Percentiles rank a stretch among this genome's conserved stretches.
Conservation (phyloP, 2,888 invertebrate species). For the Myopa tessellatipennis region DNA sequence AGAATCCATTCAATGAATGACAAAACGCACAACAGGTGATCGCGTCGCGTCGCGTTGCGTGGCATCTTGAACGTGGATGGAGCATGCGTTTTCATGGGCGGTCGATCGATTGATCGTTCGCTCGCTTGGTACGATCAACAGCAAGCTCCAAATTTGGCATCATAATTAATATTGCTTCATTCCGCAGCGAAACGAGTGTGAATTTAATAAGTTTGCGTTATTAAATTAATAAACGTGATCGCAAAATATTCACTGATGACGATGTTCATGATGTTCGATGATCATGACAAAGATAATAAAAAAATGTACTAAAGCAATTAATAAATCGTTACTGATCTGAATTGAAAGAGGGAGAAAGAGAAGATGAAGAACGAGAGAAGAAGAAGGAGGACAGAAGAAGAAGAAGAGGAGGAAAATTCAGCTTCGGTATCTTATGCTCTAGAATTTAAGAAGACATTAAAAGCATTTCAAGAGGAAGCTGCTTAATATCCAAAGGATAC, state of each 20-base stretch:
- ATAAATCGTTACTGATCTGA: no score
- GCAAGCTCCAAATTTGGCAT: conserved; percentile 14
- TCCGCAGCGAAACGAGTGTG: conserved; percentile 15
- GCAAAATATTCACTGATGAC: neutral
- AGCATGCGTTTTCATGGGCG: conserved; percentile 12
- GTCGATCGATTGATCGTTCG: neutral
- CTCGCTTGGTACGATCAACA: neutral
- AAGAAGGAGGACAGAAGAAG: no score
- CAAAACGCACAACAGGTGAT: conserved; percentile 31
- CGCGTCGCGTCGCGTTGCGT: neutral
- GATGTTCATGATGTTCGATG: neutral
- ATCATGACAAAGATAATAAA: no score
- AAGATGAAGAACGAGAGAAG: no score
- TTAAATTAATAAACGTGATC: conserved; percentile 2
- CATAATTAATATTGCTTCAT: conserved; percentile 25
- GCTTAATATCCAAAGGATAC: no score
- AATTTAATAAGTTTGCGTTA: conserved; percentile 4
- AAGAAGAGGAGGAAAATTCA: no score
- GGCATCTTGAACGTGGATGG: neutral
- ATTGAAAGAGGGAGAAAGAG: no score
- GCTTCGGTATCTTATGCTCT: no score
- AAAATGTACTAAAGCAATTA: no score
- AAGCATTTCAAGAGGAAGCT: no score
- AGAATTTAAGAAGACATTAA: no score
- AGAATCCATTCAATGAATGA: conserved; percentile 29